Conservation (phyloP, 2,888 invertebrate genomes). For the Lochmaea crataegi region DNA sequence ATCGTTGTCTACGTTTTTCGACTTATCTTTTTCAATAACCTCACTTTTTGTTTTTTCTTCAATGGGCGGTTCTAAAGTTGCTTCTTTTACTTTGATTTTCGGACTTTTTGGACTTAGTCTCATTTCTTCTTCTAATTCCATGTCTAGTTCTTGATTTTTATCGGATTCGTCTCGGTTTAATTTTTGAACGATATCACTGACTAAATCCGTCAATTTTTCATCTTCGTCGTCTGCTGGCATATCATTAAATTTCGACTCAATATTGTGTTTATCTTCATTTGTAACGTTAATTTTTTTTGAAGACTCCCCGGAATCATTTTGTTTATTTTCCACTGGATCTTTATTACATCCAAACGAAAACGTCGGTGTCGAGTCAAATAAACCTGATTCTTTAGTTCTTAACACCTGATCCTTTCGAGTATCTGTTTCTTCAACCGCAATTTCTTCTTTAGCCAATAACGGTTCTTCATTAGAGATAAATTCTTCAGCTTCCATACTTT, state of each 20-base stretch:
- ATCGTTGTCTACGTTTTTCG: conserved; percentile 3
- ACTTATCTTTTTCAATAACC: conserved; percentile 13
- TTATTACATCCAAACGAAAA: background rate
- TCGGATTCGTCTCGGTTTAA: conserved; percentile 15
- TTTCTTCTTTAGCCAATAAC: too few species aligned
- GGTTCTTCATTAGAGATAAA: too few species aligned
- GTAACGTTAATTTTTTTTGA: background rate
- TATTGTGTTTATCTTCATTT: background rate
- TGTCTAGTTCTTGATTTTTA: conserved; percentile 22
- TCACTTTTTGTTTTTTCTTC: too few species aligned
- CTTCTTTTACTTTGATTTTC: background rate
- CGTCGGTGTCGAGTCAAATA: background rate
- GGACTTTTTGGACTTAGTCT: background rate
- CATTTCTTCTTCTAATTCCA: conserved; percentile 16
- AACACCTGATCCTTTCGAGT: background rate
- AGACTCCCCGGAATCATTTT: background rate
- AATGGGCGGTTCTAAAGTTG: background rate
- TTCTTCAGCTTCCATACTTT: background rate
- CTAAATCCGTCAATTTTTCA: conserved; percentile 21
- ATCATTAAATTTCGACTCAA: background rate
- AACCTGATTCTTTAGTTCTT: background rate
- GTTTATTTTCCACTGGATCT: background rate
- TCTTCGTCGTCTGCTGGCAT: conserved; percentile 15
- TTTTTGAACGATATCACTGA: conserved; percentile 28
- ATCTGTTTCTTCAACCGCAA: too few species aligned